Base-by-base conservation (phyloP, 2,113 vertebrate genomes). In the Periophthalmus modestus region DNA sequence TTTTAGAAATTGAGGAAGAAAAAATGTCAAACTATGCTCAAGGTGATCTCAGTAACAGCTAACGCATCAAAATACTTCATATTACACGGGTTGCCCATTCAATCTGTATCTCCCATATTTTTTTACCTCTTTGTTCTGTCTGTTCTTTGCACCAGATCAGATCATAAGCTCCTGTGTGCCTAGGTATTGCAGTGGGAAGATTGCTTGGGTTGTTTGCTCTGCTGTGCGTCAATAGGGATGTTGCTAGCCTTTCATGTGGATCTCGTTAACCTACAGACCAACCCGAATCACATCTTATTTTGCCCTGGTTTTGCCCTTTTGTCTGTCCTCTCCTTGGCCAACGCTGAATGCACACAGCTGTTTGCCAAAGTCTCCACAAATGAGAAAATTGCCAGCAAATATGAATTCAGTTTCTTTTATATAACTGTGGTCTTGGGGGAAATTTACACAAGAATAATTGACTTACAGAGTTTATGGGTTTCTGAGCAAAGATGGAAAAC, bases 361-460 rank as follows among this genome's bases (percentile, higher is more conserved):
- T 70, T 78, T 68, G 61, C 76, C 66, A 78, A 73, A 89, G 67
- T 77, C 77, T 48, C 63, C 28, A 16, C 80, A 81, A 77, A 82
- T 84, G 72, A 80, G 73, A 82, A 88, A 89, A 76, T 75, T 74
- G 71, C 80, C 69, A 79, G 77, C 70, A 85, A 84, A 80, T 81
- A 81, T 84, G 76, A 82, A 84, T 87, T 34, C 59, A 62, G 24
- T 62, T 62, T 81, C 78, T 73, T 66, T 34, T 59, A 36, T 73
- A 63, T 74, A 85, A 75, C 61, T 18, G 55, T 36, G 0, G 74
- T 91, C 81, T 89, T 86, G 14, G 77, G 79, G 85, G 88, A 84
- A 80, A 89, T 88, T 79, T 82, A 72, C 74, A 77, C 66, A 67
- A 54, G 54, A 71, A 73, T 81, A 83, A 86, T 73, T 80, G 88